These are phyloP conservation scores for Dreissena polymorpha DNA, from an alignment of 1,140 invertebrate species.

Conservation along the genomic window DNA sequence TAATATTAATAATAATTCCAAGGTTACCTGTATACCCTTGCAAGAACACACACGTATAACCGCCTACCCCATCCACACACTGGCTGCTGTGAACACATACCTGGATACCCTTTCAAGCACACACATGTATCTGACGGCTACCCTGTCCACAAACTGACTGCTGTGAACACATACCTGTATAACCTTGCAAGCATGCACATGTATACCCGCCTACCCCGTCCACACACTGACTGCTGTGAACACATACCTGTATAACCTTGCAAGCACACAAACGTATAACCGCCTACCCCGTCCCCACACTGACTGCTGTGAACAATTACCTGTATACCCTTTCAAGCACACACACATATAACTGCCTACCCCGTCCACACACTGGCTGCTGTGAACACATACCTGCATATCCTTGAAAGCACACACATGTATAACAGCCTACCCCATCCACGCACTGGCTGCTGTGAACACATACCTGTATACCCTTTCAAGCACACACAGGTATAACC, in stretches of 20 bases:
- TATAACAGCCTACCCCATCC: constrained; percentile 81
- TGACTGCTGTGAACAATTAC: no score
- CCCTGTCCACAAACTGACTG: no score
- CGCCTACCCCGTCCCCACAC: constrained; percentile 85
- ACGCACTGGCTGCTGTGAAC: constrained; percentile 93
- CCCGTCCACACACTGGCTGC: no score
- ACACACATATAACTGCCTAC: no score
- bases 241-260: constrained; percentile 62
- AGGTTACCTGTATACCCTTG: constrained; percentile 58
- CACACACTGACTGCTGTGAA: constrained; percentile 93
- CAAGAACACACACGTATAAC: constrained; percentile 72
- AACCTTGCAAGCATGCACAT: constrained; percentile 73
- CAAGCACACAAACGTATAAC: constrained; percentile 72
- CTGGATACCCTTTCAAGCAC: no score
- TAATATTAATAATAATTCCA: no score
- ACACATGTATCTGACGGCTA: no score
- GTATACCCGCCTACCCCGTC: constrained; percentile 80
- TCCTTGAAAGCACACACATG: constrained; percentile 80
- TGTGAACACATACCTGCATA: constrained; percentile 84
- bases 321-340: no score
- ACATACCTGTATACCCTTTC: constrained; percentile 81
- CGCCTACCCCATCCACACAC: constrained; percentile 85
- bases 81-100: constrained; percentile 94
- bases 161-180: constrained; percentile 66
- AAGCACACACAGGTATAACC: constrained; percentile 73